These are phyloP conservation scores for Aix galericulata DNA, from an alignment of 2,113 vertebrate genomes.

Conservation along the genomic window DNA sequence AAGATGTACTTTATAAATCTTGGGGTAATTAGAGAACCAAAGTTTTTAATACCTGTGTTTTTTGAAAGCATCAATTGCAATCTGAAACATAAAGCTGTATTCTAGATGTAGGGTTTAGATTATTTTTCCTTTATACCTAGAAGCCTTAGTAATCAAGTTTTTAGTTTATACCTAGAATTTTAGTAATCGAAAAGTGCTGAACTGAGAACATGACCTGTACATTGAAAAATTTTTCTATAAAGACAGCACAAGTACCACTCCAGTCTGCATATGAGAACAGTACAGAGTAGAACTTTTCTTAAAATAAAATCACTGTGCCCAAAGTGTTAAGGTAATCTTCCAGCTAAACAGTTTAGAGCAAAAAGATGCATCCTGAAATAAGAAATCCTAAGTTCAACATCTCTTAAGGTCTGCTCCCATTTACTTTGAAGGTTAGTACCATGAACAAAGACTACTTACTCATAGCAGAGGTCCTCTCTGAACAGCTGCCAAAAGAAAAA, in stretches of 20 bases:
- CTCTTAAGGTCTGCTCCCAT: not conserved
- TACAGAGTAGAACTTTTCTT: not conserved
- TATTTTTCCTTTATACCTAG: not conserved
- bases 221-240: not conserved
- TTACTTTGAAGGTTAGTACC: not conserved
- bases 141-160: too few species aligned
- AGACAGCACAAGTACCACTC: not conserved
- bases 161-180: not conserved
- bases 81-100: not conserved
- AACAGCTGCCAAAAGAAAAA: constrained; percentile 57
- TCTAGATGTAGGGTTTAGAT: not conserved
- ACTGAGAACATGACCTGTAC: not conserved
- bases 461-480: not conserved
- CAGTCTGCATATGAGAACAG: not conserved
- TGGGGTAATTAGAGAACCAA: not conserved
- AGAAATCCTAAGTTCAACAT: not conserved
- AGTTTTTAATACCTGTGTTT: not conserved
- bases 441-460: constrained; percentile 64
- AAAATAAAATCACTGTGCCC: not conserved
- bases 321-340: not conserved
- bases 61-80: not conserved
- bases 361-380: not conserved
- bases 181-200: not conserved
- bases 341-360: not conserved
- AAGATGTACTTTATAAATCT: not conserved